Percentiles rank a stretch among this genome's conserved stretches.
phyloP scores from a whole-genome alignment of 2,113 vertebrate species.

The Rhineura floridana region DNA sequence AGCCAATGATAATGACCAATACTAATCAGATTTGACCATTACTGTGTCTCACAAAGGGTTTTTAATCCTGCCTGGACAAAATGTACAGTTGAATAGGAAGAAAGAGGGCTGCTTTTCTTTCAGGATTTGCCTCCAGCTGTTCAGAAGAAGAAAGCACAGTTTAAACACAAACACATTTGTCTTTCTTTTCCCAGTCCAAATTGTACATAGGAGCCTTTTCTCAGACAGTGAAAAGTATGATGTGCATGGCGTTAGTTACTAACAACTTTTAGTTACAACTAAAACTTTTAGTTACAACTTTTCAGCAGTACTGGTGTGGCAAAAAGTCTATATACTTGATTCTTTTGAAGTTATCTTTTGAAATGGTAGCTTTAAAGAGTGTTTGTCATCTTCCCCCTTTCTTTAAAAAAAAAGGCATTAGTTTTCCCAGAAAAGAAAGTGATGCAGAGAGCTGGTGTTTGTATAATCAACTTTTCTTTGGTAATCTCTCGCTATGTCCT shows the following conservation, averaged over 20 bases:
- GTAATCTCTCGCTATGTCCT: neutral
- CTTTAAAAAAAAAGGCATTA: neutral
- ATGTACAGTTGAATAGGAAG: conserved; percentile 44
- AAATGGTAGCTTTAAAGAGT: neutral
- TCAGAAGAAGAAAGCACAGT: conserved; percentile 46
- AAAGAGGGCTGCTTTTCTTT: conserved; percentile 47
- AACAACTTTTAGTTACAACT: too few species aligned
- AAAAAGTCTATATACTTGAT: neutral
- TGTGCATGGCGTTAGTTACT: neutral
- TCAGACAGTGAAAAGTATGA: conserved; percentile 25
- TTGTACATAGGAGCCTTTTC: neutral
- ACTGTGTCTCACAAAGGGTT: conserved; percentile 49
- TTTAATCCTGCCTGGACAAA: conserved; percentile 42
- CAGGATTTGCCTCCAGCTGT: conserved; percentile 48
- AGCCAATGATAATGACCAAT: conserved; percentile 49
- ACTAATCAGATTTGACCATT: conserved; percentile 62
- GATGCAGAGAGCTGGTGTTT: neutral
- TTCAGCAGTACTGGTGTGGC: neutral
- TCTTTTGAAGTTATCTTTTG: neutral
- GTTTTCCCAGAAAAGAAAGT: neutral
- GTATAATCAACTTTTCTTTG: neutral
- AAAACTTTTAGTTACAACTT: too few species aligned
- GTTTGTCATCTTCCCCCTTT: neutral
- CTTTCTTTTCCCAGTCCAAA: conserved; percentile 3
- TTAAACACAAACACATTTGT: conserved; percentile 31